A percentile compares a stretch with the other conserved stretches of the same genome.
Conservation (phyloP, 2,113 vertebrate genomes). For the Tyto alba region DNA sequence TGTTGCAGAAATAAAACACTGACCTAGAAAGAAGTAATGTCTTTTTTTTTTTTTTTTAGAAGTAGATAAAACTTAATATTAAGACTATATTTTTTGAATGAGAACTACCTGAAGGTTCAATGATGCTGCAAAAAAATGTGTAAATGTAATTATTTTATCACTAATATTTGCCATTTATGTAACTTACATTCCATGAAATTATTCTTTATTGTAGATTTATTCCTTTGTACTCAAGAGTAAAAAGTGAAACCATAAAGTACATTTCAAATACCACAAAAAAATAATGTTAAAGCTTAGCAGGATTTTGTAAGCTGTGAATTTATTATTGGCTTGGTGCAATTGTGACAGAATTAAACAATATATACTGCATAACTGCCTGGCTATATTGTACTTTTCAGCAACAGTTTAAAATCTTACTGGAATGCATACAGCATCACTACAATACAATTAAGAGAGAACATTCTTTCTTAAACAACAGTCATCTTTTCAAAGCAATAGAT, state of each 20-base stretch:
- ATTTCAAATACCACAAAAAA: not conserved
- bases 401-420: slow-evolving; percentile 62
- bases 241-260: not conserved
- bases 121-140: not conserved
- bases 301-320: not conserved
- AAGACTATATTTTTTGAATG: not conserved
- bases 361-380: not conserved
- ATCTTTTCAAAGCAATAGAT: slow-evolving; percentile 78
- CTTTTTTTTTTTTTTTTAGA: not conserved
- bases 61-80: not conserved
- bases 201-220: not conserved
- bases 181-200: not conserved
- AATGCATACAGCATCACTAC: slow-evolving; percentile 63
- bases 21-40: not conserved
- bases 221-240: not conserved
- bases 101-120: not conserved
- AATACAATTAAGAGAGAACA: slow-evolving; percentile 66
- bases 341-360: slow-evolving; percentile 49
- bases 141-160: not conserved
- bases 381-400: slow-evolving; percentile 31
- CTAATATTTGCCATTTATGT: not conserved
- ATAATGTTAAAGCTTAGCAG: not conserved
- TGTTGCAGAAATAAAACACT: not conserved
- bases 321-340: not conserved
- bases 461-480: slow-evolving; percentile 68